A percentile compares a stretch with the other conserved stretches of the same genome.
Conservation (phyloP, 2,888 invertebrate genomes). For the Galerucella pusilla region DNA sequence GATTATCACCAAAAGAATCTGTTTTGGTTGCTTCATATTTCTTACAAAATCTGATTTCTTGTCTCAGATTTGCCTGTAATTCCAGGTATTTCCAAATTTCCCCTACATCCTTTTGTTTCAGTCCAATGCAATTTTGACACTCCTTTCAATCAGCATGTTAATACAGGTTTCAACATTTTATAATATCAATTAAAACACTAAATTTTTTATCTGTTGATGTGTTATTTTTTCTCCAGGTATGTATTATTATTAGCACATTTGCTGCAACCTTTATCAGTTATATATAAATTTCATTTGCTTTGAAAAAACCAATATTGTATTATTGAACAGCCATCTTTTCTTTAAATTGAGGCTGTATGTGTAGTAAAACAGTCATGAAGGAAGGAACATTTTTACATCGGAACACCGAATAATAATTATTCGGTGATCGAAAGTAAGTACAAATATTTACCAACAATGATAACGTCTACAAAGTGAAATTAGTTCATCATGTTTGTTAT, state of each 20-base stretch:
- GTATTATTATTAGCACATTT: neutral
- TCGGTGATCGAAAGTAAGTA: too few relatives aligned
- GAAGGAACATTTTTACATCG: too few relatives aligned
- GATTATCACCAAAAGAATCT: too few relatives aligned
- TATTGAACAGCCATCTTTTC: too few relatives aligned
- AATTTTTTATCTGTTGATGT: neutral
- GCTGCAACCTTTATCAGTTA: neutral
- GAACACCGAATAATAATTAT: too few relatives aligned
- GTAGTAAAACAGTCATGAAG: too few relatives aligned
- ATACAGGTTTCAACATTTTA: constrained; percentile 24
- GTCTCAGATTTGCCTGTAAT: neutral
- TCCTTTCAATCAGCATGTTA: neutral
- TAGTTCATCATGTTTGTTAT: neutral
- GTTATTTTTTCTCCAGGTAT: neutral
- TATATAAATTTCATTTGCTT: too few relatives aligned
- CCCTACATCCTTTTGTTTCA: constrained; percentile 9
- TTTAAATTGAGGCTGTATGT: too few relatives aligned
- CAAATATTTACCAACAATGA: too few relatives aligned
- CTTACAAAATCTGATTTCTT: too few relatives aligned
- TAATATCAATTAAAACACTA: constrained; percentile 9
- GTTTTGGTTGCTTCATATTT: too few relatives aligned
- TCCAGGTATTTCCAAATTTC: neutral
- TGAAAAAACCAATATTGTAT: neutral
- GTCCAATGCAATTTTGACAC: constrained; percentile 9
- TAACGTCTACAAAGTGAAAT: too few relatives aligned